phyloP scores from a whole-genome alignment of 2,113 vertebrate genomes.

The Acanthisitta chloris region DNA sequence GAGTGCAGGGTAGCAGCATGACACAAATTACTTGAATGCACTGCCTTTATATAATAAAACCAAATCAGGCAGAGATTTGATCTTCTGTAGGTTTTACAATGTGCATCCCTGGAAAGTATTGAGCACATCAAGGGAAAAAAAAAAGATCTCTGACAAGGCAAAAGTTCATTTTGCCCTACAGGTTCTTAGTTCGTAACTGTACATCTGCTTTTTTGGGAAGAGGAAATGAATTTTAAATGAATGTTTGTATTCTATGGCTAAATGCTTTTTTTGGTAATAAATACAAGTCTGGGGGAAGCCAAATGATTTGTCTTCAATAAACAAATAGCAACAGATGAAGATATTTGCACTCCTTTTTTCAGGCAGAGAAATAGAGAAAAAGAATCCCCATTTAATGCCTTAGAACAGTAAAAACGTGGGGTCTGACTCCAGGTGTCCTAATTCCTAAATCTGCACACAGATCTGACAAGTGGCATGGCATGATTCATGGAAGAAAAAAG shows the following conservation, averaged over 20 bases:
- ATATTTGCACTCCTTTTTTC: background rate
- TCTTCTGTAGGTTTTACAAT: slow-evolving; percentile 28
- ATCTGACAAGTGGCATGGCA: background rate
- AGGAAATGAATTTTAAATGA: background rate
- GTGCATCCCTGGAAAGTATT: background rate
- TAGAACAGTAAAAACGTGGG: background rate
- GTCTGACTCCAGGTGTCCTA: background rate
- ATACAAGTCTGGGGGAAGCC: background rate
- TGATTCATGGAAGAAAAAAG: background rate
- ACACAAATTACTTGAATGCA: slow-evolving; percentile 34
- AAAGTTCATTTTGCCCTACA: background rate
- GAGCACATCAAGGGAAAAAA: background rate
- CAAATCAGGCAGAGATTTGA: slow-evolving; percentile 11
- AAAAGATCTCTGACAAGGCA: background rate
- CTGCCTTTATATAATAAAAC: slow-evolving; percentile 36
- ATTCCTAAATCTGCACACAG: background rate
- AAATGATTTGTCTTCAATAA: background rate
- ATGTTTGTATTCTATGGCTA: background rate
- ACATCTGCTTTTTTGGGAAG: background rate
- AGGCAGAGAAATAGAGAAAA: background rate
- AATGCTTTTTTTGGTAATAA: background rate
- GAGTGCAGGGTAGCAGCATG: background rate
- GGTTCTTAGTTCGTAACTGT: background rate
- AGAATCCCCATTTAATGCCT: background rate
- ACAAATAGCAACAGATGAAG: background rate